Base-by-base conservation (phyloP, 1,140 invertebrate species). In the Brachionus paranguensis region DNA sequence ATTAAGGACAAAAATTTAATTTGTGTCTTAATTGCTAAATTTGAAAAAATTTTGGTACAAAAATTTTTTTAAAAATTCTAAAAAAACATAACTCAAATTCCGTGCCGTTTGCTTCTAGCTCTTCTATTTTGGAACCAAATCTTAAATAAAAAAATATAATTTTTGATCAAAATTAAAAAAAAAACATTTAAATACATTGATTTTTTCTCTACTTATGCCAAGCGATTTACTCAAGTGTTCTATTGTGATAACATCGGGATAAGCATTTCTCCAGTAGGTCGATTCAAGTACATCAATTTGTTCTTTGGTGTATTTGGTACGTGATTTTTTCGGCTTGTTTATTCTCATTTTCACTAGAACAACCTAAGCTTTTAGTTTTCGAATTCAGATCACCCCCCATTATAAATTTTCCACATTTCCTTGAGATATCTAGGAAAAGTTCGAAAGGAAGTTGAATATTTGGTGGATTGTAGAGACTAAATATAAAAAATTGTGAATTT, bases 231-330 rank as follows among this genome's bases (percentile, higher is more conserved):
- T 64, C 24, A 81, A 33, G 10, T 68, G 53, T 37, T 81, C 78
- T 12, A 81, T 47, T 17, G 78, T 81, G 11, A 81, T 60, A 12
- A 81, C 50, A 68, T 81, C 78, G 1, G 78, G 78, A 64, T 81
- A 81, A n/a, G 78, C 78, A 37, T 81, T 81, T 33, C 53, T 60
- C 78, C 78, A 81, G 24, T 81, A 81, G 27, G 78, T 45, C n/a
- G 50, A 64, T 27, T 81, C 78, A 5, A 81, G 43, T 14, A 81
- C 53, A 43, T 81, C 78, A 12, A 81, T 81, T 68, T 81, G 78
- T 14, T 81, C 78, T 81, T 81, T 81, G 27, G 53, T 81, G 29
- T 81, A 81, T 47, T 81, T 81, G 14, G 78, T 81, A 41, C 78
- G 33, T 20, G 53, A 64, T 64, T 81, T 81, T 68, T 81, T 81